A percentile compares a stretch with the other conserved stretches of the same genome.
phyloP scores from a whole-genome alignment of 2,888 invertebrate genomes.

The Meiosimyza platycephala region DNA sequence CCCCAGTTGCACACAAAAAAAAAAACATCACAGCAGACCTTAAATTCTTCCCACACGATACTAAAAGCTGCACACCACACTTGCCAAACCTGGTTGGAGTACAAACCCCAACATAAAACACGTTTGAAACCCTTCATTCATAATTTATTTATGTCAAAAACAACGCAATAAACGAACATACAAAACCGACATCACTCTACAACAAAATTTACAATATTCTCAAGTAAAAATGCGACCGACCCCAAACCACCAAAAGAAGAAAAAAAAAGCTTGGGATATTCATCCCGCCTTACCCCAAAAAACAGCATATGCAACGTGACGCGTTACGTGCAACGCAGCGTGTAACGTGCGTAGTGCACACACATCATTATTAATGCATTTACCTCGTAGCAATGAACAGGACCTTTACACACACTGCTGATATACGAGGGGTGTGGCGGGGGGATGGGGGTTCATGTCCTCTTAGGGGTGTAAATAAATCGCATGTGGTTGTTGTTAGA shows the following conservation, averaged over 20 bases:
- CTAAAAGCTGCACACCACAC: too few relatives aligned
- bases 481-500: background rate
- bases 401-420: background rate
- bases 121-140: slow-evolving; percentile 10
- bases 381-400: background rate
- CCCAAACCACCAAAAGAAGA: too few relatives aligned
- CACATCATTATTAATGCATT: slow-evolving; percentile 46
- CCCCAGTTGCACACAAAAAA: too few relatives aligned
- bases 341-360: slow-evolving; percentile 38
- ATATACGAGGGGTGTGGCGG: background rate
- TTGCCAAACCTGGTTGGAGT: too few relatives aligned
- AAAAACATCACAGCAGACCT: too few relatives aligned
- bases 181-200: slow-evolving; percentile 8
- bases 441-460: background rate
- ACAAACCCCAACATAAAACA: background rate
- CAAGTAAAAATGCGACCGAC: too few relatives aligned
- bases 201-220: background rate
- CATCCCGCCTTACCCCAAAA: background rate
- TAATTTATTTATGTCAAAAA: slow-evolving; percentile 28
- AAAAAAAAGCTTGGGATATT: too few relatives aligned
- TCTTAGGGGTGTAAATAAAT: background rate
- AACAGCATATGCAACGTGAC: slow-evolving; percentile 19
- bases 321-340: slow-evolving; percentile 38
- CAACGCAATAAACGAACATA: slow-evolving; percentile 5
- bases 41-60: too few relatives aligned